Percentiles rank a stretch among this genome's conserved stretches.
These are phyloP conservation scores for Matsumurasca onukii DNA, from an alignment of 1,140 invertebrate species.

Conservation along the genomic window DNA sequence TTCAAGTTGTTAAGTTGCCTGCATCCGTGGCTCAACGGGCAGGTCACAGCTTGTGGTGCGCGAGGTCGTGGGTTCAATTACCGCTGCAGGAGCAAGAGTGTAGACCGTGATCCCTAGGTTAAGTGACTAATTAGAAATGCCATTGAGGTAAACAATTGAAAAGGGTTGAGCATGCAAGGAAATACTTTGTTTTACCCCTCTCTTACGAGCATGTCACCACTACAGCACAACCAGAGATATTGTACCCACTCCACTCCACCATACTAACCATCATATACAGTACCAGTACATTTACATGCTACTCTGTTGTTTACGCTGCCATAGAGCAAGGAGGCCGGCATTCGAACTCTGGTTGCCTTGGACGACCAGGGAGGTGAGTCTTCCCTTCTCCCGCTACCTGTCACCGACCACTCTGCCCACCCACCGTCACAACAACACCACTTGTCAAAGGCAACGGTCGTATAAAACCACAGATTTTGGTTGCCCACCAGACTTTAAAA, in stretches of 20 bases:
- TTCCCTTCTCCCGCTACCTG: constrained; percentile 43
- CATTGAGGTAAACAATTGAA: no score
- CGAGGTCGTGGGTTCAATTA: no score
- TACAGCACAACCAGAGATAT: constrained; percentile 16
- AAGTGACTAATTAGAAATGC: no score
- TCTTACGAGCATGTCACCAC: constrained; percentile 20
- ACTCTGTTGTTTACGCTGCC: constrained; percentile 64
- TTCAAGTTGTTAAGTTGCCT: no score
- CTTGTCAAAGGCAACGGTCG: no score
- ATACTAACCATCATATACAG: neutral
- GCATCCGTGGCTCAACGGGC: no score
- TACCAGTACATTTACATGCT: constrained; percentile 30
- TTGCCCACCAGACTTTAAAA: no score
- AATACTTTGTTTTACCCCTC: neutral
- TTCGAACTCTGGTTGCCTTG: constrained; percentile 97
- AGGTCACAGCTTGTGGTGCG: no score
- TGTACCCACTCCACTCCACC: neutral
- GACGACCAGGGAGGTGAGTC: constrained; percentile 99
- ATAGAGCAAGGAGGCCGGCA: constrained; percentile 99
- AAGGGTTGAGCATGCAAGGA: constrained; percentile 23
- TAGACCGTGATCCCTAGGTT: no score
- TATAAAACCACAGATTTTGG: no score
- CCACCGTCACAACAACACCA: neutral
- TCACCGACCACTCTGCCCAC: neutral
- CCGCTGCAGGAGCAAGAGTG: no score